Evolutionary conservation across 2,797 vertebrate species (phyloP).

Genomic region (Gallinago solitaria): DNA sequence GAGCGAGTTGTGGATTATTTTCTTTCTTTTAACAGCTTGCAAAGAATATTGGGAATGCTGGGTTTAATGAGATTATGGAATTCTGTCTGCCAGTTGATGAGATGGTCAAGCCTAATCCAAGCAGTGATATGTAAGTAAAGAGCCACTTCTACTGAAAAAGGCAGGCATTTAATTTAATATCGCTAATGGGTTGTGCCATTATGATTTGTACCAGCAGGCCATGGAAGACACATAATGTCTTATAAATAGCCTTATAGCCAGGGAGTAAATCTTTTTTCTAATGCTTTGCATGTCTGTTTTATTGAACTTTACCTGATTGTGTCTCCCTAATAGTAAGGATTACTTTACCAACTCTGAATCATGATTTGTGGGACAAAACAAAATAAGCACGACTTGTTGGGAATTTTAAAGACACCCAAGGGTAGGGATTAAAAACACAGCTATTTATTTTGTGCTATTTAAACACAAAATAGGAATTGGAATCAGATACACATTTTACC

Average conservation of each 20-base stretch:
- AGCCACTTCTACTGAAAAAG: background rate
- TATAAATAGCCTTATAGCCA: background rate
- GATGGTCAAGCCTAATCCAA: conserved; percentile 89
- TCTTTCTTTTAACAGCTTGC: conserved; percentile 86
- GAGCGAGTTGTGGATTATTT: background rate
- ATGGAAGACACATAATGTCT: background rate
- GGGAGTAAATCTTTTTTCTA: background rate
- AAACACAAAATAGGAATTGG: background rate
- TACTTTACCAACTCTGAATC: background rate
- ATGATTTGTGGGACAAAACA: background rate
- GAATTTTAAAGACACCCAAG: background rate
- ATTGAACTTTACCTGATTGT: background rate
- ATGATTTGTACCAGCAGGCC: background rate
- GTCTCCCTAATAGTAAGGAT: background rate
- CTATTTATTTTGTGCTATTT: background rate
- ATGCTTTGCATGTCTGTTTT: background rate
- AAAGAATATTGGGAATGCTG: conserved; percentile 98
- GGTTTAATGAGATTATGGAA: conserved; percentile 99
- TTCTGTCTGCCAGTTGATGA: conserved; percentile 89
- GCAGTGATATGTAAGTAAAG: conserved; percentile 94
- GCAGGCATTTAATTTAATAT: background rate
- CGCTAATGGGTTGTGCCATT: background rate
- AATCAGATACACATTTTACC: background rate
- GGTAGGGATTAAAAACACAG: background rate
- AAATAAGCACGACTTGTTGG: background rate